phyloP scores from a whole-genome alignment of 1,140 invertebrate species.

The Sminthurides bifidus region DNA sequence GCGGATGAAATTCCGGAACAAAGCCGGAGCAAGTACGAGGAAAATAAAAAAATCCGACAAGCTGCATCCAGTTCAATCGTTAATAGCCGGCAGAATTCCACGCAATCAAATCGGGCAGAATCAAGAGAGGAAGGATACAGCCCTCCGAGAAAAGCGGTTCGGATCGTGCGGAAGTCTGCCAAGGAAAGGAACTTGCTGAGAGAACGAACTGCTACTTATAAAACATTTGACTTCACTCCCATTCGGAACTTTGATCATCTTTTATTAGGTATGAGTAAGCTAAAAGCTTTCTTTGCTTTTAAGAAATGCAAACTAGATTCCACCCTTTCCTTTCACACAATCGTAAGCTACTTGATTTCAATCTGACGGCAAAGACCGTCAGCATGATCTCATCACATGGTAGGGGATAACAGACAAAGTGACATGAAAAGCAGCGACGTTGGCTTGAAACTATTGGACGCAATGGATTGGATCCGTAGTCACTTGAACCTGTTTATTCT shows the following conservation, averaged over 20 bases:
- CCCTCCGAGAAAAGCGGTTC: neutral
- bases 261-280: too few species aligned
- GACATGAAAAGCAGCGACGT: too few species aligned
- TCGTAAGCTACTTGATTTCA: too few species aligned
- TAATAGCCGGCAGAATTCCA: neutral
- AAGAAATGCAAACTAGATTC: too few species aligned
- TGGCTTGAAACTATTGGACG: too few species aligned
- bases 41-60: neutral
- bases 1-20: neutral
- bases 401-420: too few species aligned
- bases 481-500: too few species aligned
- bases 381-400: too few species aligned
- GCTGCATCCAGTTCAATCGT: neutral
- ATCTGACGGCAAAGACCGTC: too few species aligned
- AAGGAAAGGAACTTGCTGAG: neutral
- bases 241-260: neutral
- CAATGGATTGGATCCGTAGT: too few species aligned
- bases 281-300: too few species aligned
- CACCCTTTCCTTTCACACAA: too few species aligned
- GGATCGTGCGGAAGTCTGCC: neutral
- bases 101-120: neutral
- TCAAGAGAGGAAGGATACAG: constrained; percentile 1
- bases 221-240: constrained; percentile 30
- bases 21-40: neutral
- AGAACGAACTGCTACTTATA: constrained; percentile 12